A percentile compares a stretch with the other conserved stretches of the same genome.
Conservation (phyloP, 2,888 invertebrate species). For the Parnassius glacialis region DNA sequence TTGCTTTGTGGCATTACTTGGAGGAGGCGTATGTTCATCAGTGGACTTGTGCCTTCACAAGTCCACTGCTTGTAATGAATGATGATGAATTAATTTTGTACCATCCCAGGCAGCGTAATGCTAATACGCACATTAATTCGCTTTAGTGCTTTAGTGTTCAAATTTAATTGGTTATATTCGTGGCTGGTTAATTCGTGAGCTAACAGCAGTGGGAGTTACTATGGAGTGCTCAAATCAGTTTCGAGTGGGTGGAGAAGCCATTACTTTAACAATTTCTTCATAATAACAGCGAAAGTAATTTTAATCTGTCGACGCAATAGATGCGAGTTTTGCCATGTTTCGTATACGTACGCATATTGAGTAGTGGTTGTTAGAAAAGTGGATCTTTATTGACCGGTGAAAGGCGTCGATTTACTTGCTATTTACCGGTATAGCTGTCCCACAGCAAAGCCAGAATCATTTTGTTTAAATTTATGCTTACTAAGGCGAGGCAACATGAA, state of each 20-base stretch:
- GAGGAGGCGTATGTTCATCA: no score
- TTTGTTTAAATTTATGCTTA: slow-evolving; percentile 51
- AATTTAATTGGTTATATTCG: slow-evolving; percentile 22
- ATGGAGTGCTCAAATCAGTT: slow-evolving; percentile 19
- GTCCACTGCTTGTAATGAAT: not conserved
- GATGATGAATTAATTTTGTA: not conserved
- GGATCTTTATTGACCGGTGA: slow-evolving; percentile 67
- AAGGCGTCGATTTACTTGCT: slow-evolving; percentile 47
- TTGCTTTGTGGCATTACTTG: no score
- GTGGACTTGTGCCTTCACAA: no score
- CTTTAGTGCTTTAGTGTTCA: slow-evolving; percentile 13
- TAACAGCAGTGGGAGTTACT: slow-evolving; percentile 20
- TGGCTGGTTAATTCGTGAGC: slow-evolving; percentile 23
- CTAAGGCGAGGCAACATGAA: slow-evolving; percentile 45
- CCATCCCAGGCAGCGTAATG: slow-evolving; percentile 8
- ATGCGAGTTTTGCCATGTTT: slow-evolving; percentile 42
- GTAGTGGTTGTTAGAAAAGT: slow-evolving; percentile 63
- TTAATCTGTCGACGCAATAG: slow-evolving; percentile 45
- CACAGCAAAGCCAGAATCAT: slow-evolving; percentile 43
- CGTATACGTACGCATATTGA: slow-evolving; percentile 46
- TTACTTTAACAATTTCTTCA: slow-evolving; percentile 19
- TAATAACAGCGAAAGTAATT: slow-evolving; percentile 32
- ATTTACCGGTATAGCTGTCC: slow-evolving; percentile 45
- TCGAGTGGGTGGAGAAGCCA: slow-evolving; percentile 16
- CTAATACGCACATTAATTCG: slow-evolving; percentile 14